phyloP scores from a whole-genome alignment of 2,113 vertebrate genomes.

The Sorex fumeus region DNA sequence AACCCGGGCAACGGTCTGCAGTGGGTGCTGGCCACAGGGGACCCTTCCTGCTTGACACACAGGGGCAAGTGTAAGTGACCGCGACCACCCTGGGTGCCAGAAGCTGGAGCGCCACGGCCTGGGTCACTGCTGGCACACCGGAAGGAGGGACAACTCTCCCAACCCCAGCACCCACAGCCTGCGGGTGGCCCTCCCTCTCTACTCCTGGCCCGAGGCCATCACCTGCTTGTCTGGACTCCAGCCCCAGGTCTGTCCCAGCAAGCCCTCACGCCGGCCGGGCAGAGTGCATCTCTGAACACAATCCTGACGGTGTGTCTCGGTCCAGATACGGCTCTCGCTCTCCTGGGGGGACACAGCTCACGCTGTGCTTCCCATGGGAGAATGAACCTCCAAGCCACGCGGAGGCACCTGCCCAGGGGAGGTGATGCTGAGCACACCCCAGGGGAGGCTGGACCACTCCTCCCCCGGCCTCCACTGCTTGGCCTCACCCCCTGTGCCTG shows the following conservation, averaged over 20 bases:
- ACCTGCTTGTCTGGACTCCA: neutral
- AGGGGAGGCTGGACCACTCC: too few relatives aligned
- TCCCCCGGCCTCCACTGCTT: accelerated
- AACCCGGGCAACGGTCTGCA: neutral
- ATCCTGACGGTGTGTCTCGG: too few relatives aligned
- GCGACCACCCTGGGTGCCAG: accelerated
- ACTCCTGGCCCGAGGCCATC: neutral
- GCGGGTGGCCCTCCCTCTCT: neutral
- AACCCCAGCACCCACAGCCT: accelerated
- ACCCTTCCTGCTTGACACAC: neutral
- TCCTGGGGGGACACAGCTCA: too few relatives aligned
- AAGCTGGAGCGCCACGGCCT: neutral
- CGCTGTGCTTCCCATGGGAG: neutral
- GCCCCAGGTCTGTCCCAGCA: neutral
- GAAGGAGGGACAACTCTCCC: accelerated
- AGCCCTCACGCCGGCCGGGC: too few relatives aligned
- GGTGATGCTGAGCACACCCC: accelerated
- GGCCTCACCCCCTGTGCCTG: neutral
- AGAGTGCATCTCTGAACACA: neutral
- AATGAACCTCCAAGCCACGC: too few relatives aligned
- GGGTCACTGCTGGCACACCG: neutral
- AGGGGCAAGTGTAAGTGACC: accelerated
- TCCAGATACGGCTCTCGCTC: too few relatives aligned
- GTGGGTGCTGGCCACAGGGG: neutral
- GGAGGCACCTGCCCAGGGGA: neutral